Evolutionary conservation across 23 tunicate genomes (phyloP), one percentile per base, ranked within the genome.

Genomic region (Pegea sp.): DNA sequence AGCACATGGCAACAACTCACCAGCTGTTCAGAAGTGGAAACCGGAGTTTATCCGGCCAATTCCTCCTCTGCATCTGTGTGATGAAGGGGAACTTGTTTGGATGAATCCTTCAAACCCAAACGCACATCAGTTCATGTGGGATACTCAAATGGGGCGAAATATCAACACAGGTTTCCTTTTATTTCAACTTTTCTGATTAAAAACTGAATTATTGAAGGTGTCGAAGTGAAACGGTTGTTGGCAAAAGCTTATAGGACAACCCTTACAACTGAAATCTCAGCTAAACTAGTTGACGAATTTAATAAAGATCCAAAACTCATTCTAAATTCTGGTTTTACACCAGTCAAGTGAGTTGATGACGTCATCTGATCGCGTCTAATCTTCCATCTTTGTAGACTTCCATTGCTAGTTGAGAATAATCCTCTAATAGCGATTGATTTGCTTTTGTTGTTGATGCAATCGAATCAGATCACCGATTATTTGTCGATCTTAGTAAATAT

Each of bases 401-500:
- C 92, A 19, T 72, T 72, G 23, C 67, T 91, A 8, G 99, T 91
- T 29, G 99, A 91, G 52, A 66, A 72, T 57, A 91, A 91, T 58
- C 99, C 99, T 8, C 64, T 91, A 29, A 74, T 91, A 22, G 90
- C 99, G 0, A 74, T 91, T 23, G 99, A 91, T 31, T 86, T 81
- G 16, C 57, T 91, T 0, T 33, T 79, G 43, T 66, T 72, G 68
- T 49, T 91, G 4, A 84, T 84, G 81, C 81, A 72, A 28, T 72
- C 84, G 18, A 72, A 64, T 58, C 81, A 72, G 54, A 73, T 72
- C 31, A 74, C 81, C 1, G 95, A 84, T 3, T 84, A 84, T 53
- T 84, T 84, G 27, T 60, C 84, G 8, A 84, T 73, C 8, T 57
- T 84, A 11, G 95, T 84, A 11, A 73, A 84, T 34, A 84, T 84